Evolutionary conservation across 2,113 vertebrate genomes (phyloP).

Genomic region (Campylomormyrus numenius): DNA sequence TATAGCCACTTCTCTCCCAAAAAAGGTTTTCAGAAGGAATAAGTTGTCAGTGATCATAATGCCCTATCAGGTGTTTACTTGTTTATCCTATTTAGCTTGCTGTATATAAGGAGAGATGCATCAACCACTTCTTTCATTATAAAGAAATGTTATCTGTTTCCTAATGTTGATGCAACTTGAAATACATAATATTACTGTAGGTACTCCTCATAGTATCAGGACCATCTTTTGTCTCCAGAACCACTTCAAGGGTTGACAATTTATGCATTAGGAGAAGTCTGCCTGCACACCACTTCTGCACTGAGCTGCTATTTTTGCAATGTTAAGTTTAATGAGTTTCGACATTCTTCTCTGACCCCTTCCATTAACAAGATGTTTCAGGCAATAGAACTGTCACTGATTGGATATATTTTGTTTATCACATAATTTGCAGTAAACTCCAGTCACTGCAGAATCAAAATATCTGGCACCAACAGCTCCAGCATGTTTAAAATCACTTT

Average conservation of each 20-base stretch:
- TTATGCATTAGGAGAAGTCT: neutral
- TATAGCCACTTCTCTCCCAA: neutral
- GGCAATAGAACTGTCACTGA: neutral
- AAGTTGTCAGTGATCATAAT: neutral
- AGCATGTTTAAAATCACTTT: neutral
- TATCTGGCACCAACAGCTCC: neutral
- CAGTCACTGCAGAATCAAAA: neutral
- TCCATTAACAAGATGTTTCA: neutral
- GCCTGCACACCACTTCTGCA: neutral
- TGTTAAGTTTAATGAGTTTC: neutral
- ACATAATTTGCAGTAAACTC: neutral
- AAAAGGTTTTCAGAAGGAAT: neutral
- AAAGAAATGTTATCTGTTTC: neutral
- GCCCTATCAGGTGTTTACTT: neutral
- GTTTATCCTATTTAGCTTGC: neutral
- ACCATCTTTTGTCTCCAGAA: neutral
- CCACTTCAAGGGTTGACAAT: neutral
- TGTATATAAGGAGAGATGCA: neutral
- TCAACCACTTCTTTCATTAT: neutral
- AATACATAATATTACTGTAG: neutral
- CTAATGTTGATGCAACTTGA: neutral
- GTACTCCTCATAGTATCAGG: neutral
- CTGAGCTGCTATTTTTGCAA: neutral
- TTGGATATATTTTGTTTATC: neutral
- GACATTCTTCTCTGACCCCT: neutral